phyloP scores from a whole-genome alignment of 1,140 invertebrate species.

The Gonioctena quinquepunctata region DNA sequence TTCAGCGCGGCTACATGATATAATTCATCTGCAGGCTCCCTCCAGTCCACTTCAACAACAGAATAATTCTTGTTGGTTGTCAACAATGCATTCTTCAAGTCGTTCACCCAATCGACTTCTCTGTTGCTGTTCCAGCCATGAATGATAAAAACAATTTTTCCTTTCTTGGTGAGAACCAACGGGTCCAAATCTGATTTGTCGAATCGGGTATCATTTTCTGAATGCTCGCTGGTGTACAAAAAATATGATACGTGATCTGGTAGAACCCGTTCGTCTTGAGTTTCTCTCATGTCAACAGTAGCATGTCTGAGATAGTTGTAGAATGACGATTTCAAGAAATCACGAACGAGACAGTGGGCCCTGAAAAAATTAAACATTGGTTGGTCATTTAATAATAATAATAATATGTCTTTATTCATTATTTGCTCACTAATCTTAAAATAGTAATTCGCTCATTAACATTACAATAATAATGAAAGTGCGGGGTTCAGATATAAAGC shows the following conservation, averaged over 20 bases:
- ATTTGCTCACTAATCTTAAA: too few relatives aligned
- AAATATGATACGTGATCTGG: conserved; percentile 31
- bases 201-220: conserved; percentile 21
- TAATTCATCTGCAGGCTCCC: conserved; percentile 58
- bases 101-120: conserved; percentile 51
- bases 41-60: conserved; percentile 70
- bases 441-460: too few relatives aligned
- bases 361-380: too few relatives aligned
- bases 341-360: neutral
- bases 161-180: conserved; percentile 20
- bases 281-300: conserved; percentile 30
- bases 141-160: conserved; percentile 54
- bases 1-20: conserved; percentile 43
- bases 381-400: too few relatives aligned
- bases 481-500: too few relatives aligned
- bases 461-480: too few relatives aligned
- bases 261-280: conserved; percentile 25
- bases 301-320: conserved; percentile 29
- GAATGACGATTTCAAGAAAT: conserved; percentile 12
- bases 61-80: conserved; percentile 59
- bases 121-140: conserved; percentile 61
- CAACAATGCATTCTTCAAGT: conserved; percentile 61
- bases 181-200: conserved; percentile 27
- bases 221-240: conserved; percentile 31
- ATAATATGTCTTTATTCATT: too few relatives aligned